Evolutionary conservation across 2,888 invertebrate genomes (phyloP), one percentile per base, ranked within the genome.

Genomic region (Chelonus formosanus): DNA sequence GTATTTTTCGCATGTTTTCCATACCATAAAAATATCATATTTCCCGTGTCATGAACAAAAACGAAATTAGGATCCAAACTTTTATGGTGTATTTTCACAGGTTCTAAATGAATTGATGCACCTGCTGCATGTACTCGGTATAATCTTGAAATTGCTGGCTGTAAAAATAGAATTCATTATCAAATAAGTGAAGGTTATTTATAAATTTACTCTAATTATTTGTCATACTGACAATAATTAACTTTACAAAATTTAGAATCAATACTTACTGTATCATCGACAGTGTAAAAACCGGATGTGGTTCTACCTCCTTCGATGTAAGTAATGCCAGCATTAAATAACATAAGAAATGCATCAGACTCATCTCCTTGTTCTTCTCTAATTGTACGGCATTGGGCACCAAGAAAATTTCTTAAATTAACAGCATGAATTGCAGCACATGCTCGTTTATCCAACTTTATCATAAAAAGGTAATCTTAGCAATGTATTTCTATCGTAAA

Each of bases 371-470:
- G 98, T 84, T 99, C 99, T 86, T 99, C 98, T 4, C 99, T 89
- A 71, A 95, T 93, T 0, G 98, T 98, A 31, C 98, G 90, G 80
- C 95, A 92, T 69, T 93, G 91, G 0, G 98, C 98, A 3, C 98
- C 98, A 61, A 99, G 87, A 82, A 94, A 91, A 84, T 99, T 99
- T 63, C 99, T 89, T 69, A 99, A 87, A 86, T 99, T 98, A 0
- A 99, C 99, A 0, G 99, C 98, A 85, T 99, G 99, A 84, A 99
- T 99, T 3, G 99, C 97, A 2, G 97, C 92, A 85, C 97, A 97
- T 0, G 97, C 97, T 76, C 94, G 90, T 85, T 98, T 98, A 85
- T 97, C 97, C 83, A 97, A 84, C 20, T 20, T 1, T 20, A 20
- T 20, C 2, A 20, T 20, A 20, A 20, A 20, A 20, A 20, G 20